A percentile compares a stretch with the other conserved stretches of the same genome.
These are phyloP conservation scores for western clawed frog (Xenopus tropicalis) DNA, from an alignment of 2,113 vertebrate species.

Conservation along the genomic window DNA sequence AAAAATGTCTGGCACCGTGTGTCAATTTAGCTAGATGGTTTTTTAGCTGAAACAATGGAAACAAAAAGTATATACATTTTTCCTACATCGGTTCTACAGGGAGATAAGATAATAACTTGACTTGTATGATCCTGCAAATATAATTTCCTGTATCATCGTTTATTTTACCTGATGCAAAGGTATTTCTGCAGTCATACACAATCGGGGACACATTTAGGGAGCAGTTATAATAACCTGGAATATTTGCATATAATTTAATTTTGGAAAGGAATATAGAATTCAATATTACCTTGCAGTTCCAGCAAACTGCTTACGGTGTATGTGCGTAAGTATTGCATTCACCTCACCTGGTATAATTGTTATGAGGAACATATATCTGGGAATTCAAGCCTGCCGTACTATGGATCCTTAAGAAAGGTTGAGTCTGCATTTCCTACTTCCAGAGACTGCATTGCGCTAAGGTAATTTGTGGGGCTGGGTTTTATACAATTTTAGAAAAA, in stretches of 20 bases:
- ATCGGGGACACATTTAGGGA: conserved; percentile 37
- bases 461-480: too few species aligned
- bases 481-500: too few species aligned
- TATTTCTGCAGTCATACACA: conserved; percentile 25
- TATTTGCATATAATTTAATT: conserved; percentile 16
- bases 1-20: conserved; percentile 24
- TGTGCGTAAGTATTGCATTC: neutral
- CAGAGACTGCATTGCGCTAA: too few species aligned
- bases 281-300: neutral
- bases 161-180: conserved; percentile 32
- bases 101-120: conserved; percentile 35
- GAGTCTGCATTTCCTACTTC: neutral
- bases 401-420: neutral
- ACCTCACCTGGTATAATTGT: neutral
- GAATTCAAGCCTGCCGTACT: neutral
- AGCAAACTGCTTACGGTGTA: neutral
- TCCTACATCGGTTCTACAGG: conserved; percentile 30
- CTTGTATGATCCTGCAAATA: conserved; percentile 22
- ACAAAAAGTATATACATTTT: too few species aligned
- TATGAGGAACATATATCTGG: neutral
- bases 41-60: neutral
- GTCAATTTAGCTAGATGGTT: conserved; percentile 15
- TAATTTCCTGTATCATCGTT: conserved; percentile 27
- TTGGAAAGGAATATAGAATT: neutral
- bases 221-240: conserved; percentile 14